Evolutionary conservation across 2,888 invertebrate genomes (phyloP).

Genomic region (Mimachlamys varia): DNA sequence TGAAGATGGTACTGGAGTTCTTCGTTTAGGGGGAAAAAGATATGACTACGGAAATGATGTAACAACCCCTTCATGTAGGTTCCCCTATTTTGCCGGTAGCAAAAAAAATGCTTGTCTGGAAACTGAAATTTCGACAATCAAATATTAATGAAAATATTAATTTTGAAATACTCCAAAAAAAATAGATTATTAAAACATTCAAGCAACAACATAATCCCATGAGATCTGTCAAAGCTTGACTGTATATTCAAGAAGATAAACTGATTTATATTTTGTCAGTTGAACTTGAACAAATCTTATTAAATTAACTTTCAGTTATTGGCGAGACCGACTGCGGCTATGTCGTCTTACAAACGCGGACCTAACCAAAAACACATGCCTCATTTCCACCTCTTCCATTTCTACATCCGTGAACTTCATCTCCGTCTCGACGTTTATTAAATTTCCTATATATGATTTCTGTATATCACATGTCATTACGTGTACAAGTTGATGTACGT

Average conservation of each 20-base stretch:
- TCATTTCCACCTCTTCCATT: not conserved
- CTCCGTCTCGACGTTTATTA: constrained; percentile 27
- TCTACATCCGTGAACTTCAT: not conserved
- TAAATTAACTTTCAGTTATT: not conserved
- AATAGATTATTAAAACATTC: not conserved
- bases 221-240: too few species aligned
- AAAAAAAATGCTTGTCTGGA: too few species aligned
- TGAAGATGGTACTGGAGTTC: not conserved
- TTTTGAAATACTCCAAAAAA: too few species aligned
- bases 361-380: constrained; percentile 22
- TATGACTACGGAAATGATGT: not conserved
- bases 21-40: not conserved
- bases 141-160: not conserved
- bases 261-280: too few species aligned
- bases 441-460: constrained; percentile 36
- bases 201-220: too few species aligned
- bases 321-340: not conserved
- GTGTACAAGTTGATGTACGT: not conserved
- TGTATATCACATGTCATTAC: constrained; percentile 14
- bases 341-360: not conserved
- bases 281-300: not conserved
- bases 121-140: too few species aligned
- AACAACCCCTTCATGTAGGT: not conserved
- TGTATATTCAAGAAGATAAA: too few species aligned
- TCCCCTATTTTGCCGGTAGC: too few species aligned